phyloP scores from a whole-genome alignment of 1,140 invertebrate species.

The Dysdera silvatica region DNA sequence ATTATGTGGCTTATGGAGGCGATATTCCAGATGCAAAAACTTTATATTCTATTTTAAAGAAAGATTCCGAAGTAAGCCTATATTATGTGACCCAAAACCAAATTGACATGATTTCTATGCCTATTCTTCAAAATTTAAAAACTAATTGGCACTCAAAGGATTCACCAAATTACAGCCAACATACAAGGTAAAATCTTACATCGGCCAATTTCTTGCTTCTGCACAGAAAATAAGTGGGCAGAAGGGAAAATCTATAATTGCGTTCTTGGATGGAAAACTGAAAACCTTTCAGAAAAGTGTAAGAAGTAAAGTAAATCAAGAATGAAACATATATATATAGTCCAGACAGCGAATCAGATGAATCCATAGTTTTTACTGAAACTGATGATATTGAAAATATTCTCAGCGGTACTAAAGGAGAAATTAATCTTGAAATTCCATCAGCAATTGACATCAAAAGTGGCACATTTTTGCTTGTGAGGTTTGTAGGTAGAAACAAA shows the following conservation, averaged over 20 bases:
- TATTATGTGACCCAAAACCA: not conserved
- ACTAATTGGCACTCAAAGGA: slow-evolving; percentile 7
- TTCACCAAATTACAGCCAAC: slow-evolving; percentile 5
- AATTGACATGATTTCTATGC: not conserved
- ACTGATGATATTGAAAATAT: no score
- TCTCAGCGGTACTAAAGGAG: no score
- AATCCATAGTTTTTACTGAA: no score
- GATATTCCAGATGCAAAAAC: slow-evolving; percentile 3
- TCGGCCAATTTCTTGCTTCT: not conserved
- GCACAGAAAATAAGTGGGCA: not conserved
- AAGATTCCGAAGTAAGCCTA: not conserved
- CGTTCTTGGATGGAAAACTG: not conserved
- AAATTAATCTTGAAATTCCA: no score
- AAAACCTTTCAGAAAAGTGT: not conserved
- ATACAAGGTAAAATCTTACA: not conserved
- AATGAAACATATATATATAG: not conserved
- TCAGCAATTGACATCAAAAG: no score
- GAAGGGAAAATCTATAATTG: not conserved
- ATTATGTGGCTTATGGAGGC: not conserved
- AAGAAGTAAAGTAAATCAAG: not conserved
- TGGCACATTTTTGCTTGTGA: no score
- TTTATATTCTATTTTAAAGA: slow-evolving; percentile 3
- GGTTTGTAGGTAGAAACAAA: no score
- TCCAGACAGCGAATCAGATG: no score
- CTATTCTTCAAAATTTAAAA: not conserved